phyloP scores from a whole-genome alignment of 2,797 vertebrate species.

The Acipenser ruthenus region DNA sequence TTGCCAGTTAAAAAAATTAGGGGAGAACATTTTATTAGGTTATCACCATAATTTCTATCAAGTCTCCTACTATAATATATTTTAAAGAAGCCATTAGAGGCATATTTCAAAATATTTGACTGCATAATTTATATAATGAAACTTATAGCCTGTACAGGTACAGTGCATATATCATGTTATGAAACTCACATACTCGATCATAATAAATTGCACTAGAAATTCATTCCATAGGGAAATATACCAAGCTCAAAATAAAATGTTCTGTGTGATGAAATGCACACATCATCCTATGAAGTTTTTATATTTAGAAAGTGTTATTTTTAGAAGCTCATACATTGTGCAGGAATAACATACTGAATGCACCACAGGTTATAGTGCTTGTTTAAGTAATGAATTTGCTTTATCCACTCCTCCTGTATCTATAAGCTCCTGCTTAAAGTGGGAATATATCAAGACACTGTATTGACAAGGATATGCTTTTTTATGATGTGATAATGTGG shows the following conservation, averaged over 20 bases:
- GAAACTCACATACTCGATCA: conserved; percentile 14
- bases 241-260: conserved; percentile 15
- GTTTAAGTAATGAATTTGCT: no score
- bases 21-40: no score
- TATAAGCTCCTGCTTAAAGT: no score
- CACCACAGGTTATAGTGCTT: no score
- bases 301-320: conserved; percentile 1
- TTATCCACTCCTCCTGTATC: no score
- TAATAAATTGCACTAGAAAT: conserved; percentile 12
- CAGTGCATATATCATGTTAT: conserved; percentile 18
- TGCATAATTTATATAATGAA: conserved; percentile 37
- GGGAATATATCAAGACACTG: no score
- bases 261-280: conserved; percentile 21
- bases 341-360: conserved; percentile 2
- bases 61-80: conserved; percentile 15
- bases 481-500: no score
- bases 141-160: conserved; percentile 7
- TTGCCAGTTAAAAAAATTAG: no score
- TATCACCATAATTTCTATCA: no score
- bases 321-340: conserved; percentile 26
- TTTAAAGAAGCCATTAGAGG: conserved; percentile 32
- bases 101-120: conserved; percentile 35
- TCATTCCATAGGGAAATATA: conserved; percentile 1
- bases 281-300: conserved; percentile 19
- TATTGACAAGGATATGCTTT: no score